Evolutionary conservation across 2,888 invertebrate genomes (phyloP), one percentile per base, ranked within the genome.

Genomic region (Ophioninae sp.): DNA sequence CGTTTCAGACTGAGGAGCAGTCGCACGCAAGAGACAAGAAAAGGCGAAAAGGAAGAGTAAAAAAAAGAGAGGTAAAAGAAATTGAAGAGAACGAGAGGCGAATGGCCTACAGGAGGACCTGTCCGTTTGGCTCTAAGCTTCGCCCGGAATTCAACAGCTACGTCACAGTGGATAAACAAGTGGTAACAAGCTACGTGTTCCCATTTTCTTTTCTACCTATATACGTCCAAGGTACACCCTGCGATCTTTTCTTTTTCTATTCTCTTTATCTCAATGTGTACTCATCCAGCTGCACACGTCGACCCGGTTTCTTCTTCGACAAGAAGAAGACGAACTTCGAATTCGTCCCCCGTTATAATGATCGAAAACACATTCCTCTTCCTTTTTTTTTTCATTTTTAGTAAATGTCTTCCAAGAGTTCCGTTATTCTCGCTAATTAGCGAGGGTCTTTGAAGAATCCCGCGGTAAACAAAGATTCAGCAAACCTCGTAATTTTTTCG

Each of bases 111-210:
- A 61, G 22, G 73, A 56, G 63, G 58, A 84, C 72, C 68, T 73
- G 64, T 67, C 39, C 58, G 63, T 68, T 73, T 84, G 67, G 76
- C 56, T 88, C 87, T 87, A 86, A 88, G 87, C 87, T 86, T 86
- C 44, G 77, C 84, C 82, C 79, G 82, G 83, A 87, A 88, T 87
- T 87, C 88, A 82, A 85, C 85, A 72, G 75, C 81, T 81, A 85
- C 85, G 87, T 83, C 86, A 86, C 82, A 86, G 86, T 90, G 88
- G 90, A 90, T 90, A 90, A 90, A 90, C 90, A 90, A 90, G 90
- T 89, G 88, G 90, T 90, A 90, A 90, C 90, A 90, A 90, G 90
- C 88, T 90, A 90, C 90, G 90, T 90, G 90, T 87, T 86, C 85
- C 80, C 87, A 85, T 88, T 87, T 30, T 79, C 84, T 79, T 41